Conservation (phyloP, 2,113 vertebrate genomes). For the Oenanthe melanoleuca region DNA sequence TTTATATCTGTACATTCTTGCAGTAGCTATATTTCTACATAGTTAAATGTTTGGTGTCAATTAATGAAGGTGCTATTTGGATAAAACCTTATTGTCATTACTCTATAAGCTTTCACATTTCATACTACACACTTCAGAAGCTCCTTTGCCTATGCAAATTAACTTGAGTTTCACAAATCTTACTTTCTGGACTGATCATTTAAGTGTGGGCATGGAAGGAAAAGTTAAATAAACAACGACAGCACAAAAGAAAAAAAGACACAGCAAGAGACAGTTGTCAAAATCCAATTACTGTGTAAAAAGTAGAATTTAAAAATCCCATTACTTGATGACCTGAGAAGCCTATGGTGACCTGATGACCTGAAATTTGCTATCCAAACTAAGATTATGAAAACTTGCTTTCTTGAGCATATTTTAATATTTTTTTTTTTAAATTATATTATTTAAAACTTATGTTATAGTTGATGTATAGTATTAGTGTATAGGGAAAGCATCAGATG, state of each 20-base stretch:
- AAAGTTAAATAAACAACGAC: not conserved
- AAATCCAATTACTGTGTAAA: slow-evolving; percentile 10
- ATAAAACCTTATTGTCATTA: not conserved
- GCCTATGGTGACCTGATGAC: not conserved
- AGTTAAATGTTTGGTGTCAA: not conserved
- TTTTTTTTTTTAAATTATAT: no score
- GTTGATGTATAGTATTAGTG: not conserved
- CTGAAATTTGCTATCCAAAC: not conserved
- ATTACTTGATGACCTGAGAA: not conserved
- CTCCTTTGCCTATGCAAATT: not conserved
- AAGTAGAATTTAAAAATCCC: slow-evolving; percentile 15
- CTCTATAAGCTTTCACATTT: not conserved
- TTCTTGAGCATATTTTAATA: slow-evolving; percentile 1
- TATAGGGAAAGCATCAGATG: not conserved
- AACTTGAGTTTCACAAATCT: not conserved
- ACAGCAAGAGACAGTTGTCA: not conserved
- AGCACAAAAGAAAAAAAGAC: not conserved
- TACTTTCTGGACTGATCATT: not conserved
- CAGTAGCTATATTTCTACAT: not conserved
- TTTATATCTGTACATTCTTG: not conserved
- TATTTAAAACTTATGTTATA: no score
- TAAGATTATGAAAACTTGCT: not conserved
- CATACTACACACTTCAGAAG: not conserved
- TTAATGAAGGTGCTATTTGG: not conserved
- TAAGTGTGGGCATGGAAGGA: not conserved